Conservation (phyloP, 1,140 invertebrate species). For the Nephila pilipes region DNA sequence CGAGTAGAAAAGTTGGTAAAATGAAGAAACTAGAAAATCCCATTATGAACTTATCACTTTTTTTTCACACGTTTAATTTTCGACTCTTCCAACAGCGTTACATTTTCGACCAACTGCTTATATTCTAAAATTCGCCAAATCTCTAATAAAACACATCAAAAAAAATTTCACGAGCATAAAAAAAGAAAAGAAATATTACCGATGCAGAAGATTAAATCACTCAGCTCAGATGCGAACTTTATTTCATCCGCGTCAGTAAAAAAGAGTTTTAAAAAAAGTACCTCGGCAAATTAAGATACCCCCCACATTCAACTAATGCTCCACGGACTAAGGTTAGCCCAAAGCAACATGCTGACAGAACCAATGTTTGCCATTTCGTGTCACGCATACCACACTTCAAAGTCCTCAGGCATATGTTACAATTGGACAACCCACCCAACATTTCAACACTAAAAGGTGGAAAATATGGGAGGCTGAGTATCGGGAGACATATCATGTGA, state of each 20-base stretch:
- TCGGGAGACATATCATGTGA: conserved; percentile 31
- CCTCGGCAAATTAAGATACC: conserved; percentile 32
- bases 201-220: no score
- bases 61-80: neutral
- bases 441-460: conserved; percentile 42
- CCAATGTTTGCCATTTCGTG: conserved; percentile 13
- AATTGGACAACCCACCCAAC: neutral
- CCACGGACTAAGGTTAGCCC: neutral
- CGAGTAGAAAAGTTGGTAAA: neutral
- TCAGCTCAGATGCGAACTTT: neutral
- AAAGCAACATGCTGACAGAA: conserved; percentile 25
- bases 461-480: conserved; percentile 33
- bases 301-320: conserved; percentile 5
- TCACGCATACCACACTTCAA: conserved; percentile 26
- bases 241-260: neutral
- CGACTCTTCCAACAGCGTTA: neutral
- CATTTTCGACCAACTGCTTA: neutral
- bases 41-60: neutral
- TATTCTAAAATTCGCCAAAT: neutral
- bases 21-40: neutral
- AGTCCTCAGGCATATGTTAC: neutral
- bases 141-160: neutral
- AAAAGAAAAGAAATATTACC: neutral
- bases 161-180: neutral
- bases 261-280: neutral